Evolutionary conservation across 2,113 vertebrate species (phyloP).

Genomic region (Protomyctophum bolini): DNA sequence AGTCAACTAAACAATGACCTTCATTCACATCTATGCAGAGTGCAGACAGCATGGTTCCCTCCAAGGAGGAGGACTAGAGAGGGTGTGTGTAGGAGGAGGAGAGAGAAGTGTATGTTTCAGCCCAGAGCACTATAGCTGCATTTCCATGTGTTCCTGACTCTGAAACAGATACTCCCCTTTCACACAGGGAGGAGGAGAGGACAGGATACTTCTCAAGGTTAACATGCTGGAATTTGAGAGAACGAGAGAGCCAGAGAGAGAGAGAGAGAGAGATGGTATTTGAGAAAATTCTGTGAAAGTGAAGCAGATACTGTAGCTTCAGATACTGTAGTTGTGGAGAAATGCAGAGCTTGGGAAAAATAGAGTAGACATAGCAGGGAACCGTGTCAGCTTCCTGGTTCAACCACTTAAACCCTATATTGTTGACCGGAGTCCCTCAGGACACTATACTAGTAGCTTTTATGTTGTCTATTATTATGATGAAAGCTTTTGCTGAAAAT

Average conservation of each 20-base stretch:
- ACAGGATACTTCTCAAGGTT: constrained; percentile 50
- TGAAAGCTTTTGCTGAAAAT: too few species aligned
- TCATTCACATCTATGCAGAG: constrained; percentile 56
- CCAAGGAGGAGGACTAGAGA: constrained; percentile 31
- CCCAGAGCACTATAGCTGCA: constrained; percentile 50
- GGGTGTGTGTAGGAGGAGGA: background rate
- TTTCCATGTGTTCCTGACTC: constrained; percentile 42
- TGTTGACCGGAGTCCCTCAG: too few species aligned
- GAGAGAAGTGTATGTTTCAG: constrained; percentile 23
- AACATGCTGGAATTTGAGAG: constrained; percentile 37
- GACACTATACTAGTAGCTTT: too few species aligned
- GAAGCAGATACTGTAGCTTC: constrained; percentile 22
- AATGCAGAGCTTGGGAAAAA: background rate
- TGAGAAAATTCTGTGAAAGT: background rate
- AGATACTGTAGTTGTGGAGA: constrained; percentile 25
- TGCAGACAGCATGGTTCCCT: constrained; percentile 50
- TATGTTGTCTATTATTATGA: too few species aligned
- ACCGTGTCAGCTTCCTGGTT: constrained; percentile 15
- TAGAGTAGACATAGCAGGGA: constrained; percentile 11
- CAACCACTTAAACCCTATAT: too few species aligned
- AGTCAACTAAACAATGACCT: constrained; percentile 64
- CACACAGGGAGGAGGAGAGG: constrained; percentile 27
- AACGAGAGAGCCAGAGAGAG: constrained; percentile 5
- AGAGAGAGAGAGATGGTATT: constrained; percentile 1
- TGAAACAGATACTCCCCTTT: constrained; percentile 58